Evolutionary conservation across 92 coral and sea anemone genomes (phyloP).

Genomic region (Epizoanthus fatuus): DNA sequence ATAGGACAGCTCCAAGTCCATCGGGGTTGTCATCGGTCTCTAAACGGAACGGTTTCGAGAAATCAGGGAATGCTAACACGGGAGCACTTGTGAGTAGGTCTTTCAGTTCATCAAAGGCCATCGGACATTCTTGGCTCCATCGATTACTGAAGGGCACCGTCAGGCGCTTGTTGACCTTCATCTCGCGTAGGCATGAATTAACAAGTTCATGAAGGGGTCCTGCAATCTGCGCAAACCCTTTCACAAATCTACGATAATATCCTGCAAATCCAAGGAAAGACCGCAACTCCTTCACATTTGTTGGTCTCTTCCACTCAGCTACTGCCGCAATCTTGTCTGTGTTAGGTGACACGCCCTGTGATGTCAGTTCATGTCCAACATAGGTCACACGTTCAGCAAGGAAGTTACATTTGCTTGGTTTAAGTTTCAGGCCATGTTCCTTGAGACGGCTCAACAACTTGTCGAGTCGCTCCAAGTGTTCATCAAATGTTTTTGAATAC

Average conservation of each 20-base stretch:
- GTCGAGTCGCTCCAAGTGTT: constrained; percentile 71
- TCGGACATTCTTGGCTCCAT: constrained; percentile 50
- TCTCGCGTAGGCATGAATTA: constrained; percentile 63
- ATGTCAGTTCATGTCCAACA: constrained; percentile 71
- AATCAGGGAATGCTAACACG: constrained; percentile 47
- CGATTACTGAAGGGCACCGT: constrained; percentile 34
- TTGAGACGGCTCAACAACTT: constrained; percentile 44
- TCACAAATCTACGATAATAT: constrained; percentile 70
- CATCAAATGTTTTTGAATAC: constrained; percentile 55
- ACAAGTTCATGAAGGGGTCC: constrained; percentile 73
- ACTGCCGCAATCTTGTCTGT: constrained; percentile 70
- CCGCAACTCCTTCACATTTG: constrained; percentile 59
- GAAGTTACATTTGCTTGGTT: constrained; percentile 69
- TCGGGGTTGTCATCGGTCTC: constrained; percentile 50
- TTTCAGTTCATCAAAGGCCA: constrained; percentile 37
- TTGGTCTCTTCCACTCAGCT: constrained; percentile 66
- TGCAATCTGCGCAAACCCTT: constrained; percentile 63
- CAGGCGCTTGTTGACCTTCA: constrained; percentile 42
- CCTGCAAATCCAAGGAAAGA: constrained; percentile 74
- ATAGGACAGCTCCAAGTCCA: constrained; percentile 55
- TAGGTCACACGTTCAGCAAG: constrained; percentile 59
- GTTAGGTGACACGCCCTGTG: constrained; percentile 70
- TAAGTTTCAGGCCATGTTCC: constrained; percentile 66
- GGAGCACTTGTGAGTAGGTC: constrained; percentile 30
- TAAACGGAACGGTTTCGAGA: constrained; percentile 21